phyloP scores from a whole-genome alignment of 2,888 invertebrate species.

The Nemoura dubitans region DNA sequence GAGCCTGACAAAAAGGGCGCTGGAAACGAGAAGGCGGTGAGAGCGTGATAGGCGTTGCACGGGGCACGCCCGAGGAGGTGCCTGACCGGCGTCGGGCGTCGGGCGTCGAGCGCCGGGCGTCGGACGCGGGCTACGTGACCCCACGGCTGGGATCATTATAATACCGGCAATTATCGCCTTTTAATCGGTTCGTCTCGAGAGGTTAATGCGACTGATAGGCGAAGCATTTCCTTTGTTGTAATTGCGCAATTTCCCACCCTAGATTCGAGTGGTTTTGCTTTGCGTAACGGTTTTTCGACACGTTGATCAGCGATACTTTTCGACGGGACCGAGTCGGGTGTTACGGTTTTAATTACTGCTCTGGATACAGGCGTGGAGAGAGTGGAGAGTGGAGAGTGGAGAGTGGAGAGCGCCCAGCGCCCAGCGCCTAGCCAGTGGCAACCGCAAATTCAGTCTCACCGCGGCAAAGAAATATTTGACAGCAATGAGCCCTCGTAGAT shows the following conservation, averaged over 20 bases:
- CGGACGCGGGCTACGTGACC: neutral
- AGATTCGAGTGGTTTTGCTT: neutral
- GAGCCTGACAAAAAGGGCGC: no score
- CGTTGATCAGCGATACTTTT: neutral
- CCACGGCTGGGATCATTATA: neutral
- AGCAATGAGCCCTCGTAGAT: neutral
- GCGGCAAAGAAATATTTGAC: neutral
- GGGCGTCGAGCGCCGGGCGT: neutral
- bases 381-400: neutral
- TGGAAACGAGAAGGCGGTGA: neutral
- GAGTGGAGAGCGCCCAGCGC: neutral
- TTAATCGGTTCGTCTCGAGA: neutral
- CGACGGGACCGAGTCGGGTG: neutral
- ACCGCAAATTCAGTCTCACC: neutral
- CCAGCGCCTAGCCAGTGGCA: no score
- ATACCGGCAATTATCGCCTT: slow-evolving; percentile 1
- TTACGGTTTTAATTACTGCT: neutral
- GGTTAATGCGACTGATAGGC: slow-evolving; percentile 15
- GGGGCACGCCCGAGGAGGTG: slow-evolving; percentile 19
- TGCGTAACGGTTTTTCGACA: neutral
- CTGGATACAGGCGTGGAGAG: neutral
- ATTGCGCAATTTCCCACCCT: neutral
- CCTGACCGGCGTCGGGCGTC: neutral
- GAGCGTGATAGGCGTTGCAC: neutral
- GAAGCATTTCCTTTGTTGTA: slow-evolving; percentile 1